These are phyloP conservation scores for Danaus melanippus DNA, from an alignment of 1,140 invertebrate species.

Conservation along the genomic window DNA sequence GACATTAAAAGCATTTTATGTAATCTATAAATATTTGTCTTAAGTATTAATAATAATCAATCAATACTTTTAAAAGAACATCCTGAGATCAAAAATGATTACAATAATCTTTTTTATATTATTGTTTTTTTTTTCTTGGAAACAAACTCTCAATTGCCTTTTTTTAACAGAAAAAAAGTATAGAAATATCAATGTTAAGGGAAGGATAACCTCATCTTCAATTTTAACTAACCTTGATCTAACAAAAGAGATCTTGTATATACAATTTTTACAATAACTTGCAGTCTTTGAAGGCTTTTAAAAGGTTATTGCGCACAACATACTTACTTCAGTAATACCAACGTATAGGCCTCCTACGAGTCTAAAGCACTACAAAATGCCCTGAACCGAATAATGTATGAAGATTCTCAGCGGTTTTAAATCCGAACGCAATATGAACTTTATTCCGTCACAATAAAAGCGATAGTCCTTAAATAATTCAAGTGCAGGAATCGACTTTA, in stretches of 20 bases:
- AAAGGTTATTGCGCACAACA: not conserved
- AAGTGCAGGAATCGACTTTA: not conserved
- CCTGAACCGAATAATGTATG: constrained; percentile 19
- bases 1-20: too few relatives aligned
- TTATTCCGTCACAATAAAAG: not conserved
- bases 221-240: not conserved
- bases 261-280: constrained; percentile 2
- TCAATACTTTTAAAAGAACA: too few relatives aligned
- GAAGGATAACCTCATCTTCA: too few relatives aligned
- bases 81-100: too few relatives aligned
- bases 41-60: too few relatives aligned
- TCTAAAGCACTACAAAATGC: constrained; percentile 10
- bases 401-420: constrained; percentile 6
- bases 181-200: too few relatives aligned
- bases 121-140: too few relatives aligned
- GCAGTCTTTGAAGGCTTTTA: not conserved
- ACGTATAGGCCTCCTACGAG: not conserved
- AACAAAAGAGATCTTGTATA: not conserved
- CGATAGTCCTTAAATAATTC: constrained; percentile 3
- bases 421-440: constrained; percentile 1
- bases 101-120: too few relatives aligned
- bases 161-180: too few relatives aligned
- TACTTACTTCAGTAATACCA: constrained; percentile 5
- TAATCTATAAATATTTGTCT: too few relatives aligned
- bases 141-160: too few relatives aligned